These are phyloP conservation scores for Cydia splendana DNA, from an alignment of 1,140 invertebrate species.

Conservation along the genomic window DNA sequence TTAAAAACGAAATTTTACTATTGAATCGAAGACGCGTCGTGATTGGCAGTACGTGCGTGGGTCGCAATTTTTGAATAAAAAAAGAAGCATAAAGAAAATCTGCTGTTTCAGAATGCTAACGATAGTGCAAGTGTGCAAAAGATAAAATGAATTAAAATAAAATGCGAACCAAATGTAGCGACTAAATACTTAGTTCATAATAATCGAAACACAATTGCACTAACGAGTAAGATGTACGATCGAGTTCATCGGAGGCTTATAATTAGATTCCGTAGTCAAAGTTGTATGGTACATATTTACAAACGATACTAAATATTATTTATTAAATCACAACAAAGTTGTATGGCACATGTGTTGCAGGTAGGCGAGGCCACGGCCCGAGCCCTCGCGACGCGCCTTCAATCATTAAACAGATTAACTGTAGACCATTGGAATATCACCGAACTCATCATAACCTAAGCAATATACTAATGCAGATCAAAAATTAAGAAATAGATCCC, in stretches of 20 bases:
- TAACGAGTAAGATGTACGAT: conserved; percentile 56
- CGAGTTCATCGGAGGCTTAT: conserved; percentile 58
- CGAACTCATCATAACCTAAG: conserved; percentile 65
- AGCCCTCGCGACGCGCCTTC: conserved; percentile 63
- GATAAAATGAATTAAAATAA: conserved; percentile 40
- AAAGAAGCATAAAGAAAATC: conserved; percentile 46
- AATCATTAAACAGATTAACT: conserved; percentile 60
- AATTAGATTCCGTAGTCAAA: conserved; percentile 61
- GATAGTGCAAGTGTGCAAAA: conserved; percentile 38
- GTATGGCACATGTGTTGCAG: conserved; percentile 77
- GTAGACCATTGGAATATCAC: conserved; percentile 69
- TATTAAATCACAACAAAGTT: conserved; percentile 78
- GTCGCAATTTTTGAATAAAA: conserved; percentile 58
- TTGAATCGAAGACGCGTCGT: conserved; percentile 71
- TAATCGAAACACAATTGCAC: conserved; percentile 53
- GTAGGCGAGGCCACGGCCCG: conserved; percentile 57
- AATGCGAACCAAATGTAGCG: conserved; percentile 39
- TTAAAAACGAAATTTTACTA: conserved; percentile 48
- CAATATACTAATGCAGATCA: conserved; percentile 71
- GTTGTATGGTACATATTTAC: conserved; percentile 78
- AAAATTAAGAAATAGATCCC: conserved; percentile 57
- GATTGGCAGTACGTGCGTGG: conserved; percentile 44
- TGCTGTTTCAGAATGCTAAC: conserved; percentile 39
- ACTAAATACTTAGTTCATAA: background rate
- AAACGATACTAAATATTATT: conserved; percentile 79